Conservation (phyloP, 64 coral and sea anemone genomes). For the Acropora tenuis region DNA sequence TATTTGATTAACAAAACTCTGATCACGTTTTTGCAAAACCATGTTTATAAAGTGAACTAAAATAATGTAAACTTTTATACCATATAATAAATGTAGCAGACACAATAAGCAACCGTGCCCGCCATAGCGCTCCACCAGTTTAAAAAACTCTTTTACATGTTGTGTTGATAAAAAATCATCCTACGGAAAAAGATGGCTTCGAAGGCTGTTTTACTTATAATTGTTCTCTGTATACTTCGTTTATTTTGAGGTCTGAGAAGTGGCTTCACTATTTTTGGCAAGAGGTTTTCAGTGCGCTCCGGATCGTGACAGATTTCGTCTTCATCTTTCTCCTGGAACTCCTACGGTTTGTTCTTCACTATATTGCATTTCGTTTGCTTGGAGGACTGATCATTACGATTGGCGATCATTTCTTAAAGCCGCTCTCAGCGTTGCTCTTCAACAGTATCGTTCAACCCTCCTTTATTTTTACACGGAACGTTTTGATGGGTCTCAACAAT, state of each 20-base stretch:
- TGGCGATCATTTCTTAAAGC: constrained; percentile 83
- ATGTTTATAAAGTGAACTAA: no score
- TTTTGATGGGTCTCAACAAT: constrained; percentile 73
- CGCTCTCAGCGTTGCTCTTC: constrained; percentile 56
- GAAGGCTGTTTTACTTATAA: not conserved
- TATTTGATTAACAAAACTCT: no score
- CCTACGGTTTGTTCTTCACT: constrained; percentile 58
- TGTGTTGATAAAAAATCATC: no score
- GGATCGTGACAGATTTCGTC: constrained; percentile 73
- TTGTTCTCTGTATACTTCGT: not conserved
- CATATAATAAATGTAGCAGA: no score
- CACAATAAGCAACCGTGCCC: no score
- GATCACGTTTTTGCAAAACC: no score
- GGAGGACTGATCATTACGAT: constrained; percentile 65
- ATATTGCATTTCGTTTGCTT: constrained; percentile 59
- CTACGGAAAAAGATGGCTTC: no score
- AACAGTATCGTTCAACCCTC: constrained; percentile 79
- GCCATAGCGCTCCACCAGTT: no score
- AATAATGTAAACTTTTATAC: no score
- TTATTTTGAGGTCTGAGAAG: constrained; percentile 69
- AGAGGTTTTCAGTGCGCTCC: constrained; percentile 80
- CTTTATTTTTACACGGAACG: constrained; percentile 73
- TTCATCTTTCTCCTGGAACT: constrained; percentile 81
- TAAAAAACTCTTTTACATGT: no score
- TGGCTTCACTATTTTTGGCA: constrained; percentile 91